Percentiles rank a stretch among this genome's conserved stretches.
Evolutionary conservation across 2,888 invertebrate species (phyloP).

Genomic region (Agrilus biguttatus): DNA sequence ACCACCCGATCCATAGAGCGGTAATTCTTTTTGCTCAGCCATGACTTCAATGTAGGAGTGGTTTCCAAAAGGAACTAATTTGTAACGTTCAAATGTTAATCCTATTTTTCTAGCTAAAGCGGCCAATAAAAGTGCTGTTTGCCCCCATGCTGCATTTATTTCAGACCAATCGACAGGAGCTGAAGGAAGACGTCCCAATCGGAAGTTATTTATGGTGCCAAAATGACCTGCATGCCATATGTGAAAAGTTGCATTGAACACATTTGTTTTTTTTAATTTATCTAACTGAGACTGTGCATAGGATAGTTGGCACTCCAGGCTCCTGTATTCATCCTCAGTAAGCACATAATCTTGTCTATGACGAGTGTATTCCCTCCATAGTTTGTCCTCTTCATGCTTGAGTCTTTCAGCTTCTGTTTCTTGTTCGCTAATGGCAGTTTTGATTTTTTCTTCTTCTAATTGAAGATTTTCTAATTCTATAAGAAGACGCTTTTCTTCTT

Average conservation of each 20-base stretch:
- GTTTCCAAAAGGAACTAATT: constrained; percentile 90
- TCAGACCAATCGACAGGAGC: constrained; percentile 96
- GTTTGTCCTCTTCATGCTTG: constrained; percentile 64
- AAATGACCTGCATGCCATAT: constrained; percentile 93
- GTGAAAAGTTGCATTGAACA: constrained; percentile 95
- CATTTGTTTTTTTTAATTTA: constrained; percentile 84
- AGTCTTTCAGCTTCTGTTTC: constrained; percentile 56
- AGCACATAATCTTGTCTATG: constrained; percentile 72
- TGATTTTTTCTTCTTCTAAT: constrained; percentile 57
- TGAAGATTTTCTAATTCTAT: constrained; percentile 62
- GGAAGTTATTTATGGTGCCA: constrained; percentile 95
- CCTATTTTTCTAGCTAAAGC: constrained; percentile 84
- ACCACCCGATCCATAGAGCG: constrained; percentile 83
- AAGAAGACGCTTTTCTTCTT: constrained; percentile 60
- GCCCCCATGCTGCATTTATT: constrained; percentile 99
- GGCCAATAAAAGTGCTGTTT: constrained; percentile 81
- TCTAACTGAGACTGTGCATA: constrained; percentile 81
- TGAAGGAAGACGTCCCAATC: constrained; percentile 83
- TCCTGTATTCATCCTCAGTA: constrained; percentile 61
- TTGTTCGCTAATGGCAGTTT: constrained; percentile 52
- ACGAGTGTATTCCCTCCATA: constrained; percentile 82
- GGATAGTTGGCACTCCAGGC: constrained; percentile 73
- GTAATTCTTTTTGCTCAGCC: constrained; percentile 65
- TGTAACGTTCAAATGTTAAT: constrained; percentile 76
- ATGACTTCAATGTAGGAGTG: constrained; percentile 85